Percentiles rank a stretch among this genome's conserved stretches.
Evolutionary conservation across 1,140 invertebrate species (phyloP).

Genomic region (Charaxes varanes): DNA sequence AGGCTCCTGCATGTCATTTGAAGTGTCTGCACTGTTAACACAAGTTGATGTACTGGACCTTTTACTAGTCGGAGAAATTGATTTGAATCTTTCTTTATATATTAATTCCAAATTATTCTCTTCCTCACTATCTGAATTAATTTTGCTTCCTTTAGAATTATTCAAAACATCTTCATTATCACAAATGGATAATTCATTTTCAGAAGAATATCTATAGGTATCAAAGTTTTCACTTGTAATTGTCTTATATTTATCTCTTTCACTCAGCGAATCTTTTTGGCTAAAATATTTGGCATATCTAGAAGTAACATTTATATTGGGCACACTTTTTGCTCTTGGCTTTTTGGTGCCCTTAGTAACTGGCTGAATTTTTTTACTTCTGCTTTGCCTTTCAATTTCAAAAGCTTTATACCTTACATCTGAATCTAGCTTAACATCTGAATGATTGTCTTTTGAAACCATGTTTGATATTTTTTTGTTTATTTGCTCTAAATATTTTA

Average conservation of each 20-base stretch:
- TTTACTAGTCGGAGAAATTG: conserved; percentile 22
- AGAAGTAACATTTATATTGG: conserved; percentile 65
- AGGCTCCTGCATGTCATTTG: conserved; percentile 14
- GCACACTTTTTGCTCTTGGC: conserved; percentile 68
- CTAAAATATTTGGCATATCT: conserved; percentile 72
- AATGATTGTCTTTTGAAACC: conserved; percentile 34
- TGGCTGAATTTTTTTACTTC: conserved; percentile 30
- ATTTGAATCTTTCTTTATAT: conserved; percentile 57
- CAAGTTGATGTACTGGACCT: conserved; percentile 27
- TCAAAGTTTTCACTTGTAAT: conserved; percentile 21
- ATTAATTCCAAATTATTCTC: conserved; percentile 61
- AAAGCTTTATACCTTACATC: conserved; percentile 56
- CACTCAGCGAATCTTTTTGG: conserved; percentile 57
- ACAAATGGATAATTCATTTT: conserved; percentile 19
- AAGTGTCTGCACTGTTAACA: conserved; percentile 9
- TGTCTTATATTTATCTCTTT: conserved; percentile 32
- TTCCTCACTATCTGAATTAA: conserved; percentile 31
- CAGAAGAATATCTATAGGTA: conserved; percentile 18
- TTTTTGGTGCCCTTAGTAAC: conserved; percentile 28
- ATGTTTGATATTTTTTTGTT: conserved; percentile 79
- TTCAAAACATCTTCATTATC: conserved; percentile 22
- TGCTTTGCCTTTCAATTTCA: conserved; percentile 57
- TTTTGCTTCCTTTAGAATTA: conserved; percentile 22
- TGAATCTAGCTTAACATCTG: conserved; percentile 40
- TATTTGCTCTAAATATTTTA: conserved; percentile 82